Conservation (phyloP, 2,888 invertebrate species). For the Ypsolopha sequella region DNA sequence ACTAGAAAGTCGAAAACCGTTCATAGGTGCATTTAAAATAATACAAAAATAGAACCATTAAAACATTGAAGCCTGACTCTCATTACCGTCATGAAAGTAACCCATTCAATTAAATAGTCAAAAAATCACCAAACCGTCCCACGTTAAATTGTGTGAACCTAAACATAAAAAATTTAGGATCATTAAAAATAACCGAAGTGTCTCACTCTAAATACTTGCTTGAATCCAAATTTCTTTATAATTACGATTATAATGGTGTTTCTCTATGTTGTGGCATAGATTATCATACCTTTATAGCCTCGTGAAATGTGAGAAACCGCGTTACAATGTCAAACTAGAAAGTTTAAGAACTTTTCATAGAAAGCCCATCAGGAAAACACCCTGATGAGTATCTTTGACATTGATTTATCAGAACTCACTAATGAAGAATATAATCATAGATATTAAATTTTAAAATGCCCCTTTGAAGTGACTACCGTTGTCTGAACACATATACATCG, state of each 20-base stretch:
- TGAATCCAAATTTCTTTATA: conserved; percentile 20
- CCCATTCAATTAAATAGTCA: conserved; percentile 33
- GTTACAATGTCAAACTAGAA: conserved; percentile 3
- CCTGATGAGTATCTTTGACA: conserved; percentile 4
- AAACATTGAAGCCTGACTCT: conserved; percentile 5
- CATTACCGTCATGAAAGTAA: conserved; percentile 10
- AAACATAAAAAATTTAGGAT: conserved; percentile 20
- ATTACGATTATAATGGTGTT: conserved; percentile 18
- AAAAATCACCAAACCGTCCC: conserved; percentile 20
- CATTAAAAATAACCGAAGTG: conserved; percentile 21
- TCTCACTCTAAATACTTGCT: conserved; percentile 13
- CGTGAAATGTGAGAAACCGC: conserved; percentile 22
- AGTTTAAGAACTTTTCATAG: conserved; percentile 4
- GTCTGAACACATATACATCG: neutral
- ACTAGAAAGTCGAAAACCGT: neutral
- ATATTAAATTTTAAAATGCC: neutral
- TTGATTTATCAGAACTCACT: conserved; percentile 3
- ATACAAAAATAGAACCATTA: conserved; percentile 1
- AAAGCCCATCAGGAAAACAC: conserved; percentile 1
- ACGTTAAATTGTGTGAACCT: conserved; percentile 31
- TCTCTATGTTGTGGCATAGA: conserved; percentile 4
- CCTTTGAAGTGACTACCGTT: conserved; percentile 2
- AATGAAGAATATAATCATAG: neutral
- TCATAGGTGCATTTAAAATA: neutral
- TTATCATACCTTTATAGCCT: conserved; percentile 5